Evolutionary conservation across 2,113 vertebrate species (phyloP), one percentile per base, ranked within the genome.

Genomic region (Pseudorasbora parva): DNA sequence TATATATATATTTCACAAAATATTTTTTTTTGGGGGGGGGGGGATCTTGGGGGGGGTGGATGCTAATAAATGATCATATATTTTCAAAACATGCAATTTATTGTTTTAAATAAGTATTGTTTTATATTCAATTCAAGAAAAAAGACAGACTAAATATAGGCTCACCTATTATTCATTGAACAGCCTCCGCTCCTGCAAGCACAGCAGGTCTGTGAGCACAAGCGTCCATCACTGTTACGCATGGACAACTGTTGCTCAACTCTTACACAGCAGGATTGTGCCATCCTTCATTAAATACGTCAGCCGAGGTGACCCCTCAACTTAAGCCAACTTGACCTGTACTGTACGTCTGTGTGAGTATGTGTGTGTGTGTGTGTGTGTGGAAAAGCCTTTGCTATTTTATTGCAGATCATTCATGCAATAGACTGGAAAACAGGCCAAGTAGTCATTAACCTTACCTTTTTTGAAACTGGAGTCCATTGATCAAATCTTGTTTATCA

Each of bases 231-330:
- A 23, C 19, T 33, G 68, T 66, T 21, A 71, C 21, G 41, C 37
- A 76, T 81, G 72, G 47, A 64, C 54, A 21, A 14, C 19, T 81
- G 27, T 87, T 81, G 82, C 85, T 64, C 78, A 87, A 82, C 54
- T 43, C 30, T 82, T 76, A 30, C 51, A 2, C 56, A 33, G 19
- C 49, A 25, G 49, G 17, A 78, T 83, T 72, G 47, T 79, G 57
- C 60, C 49, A 68, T 56, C 6, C 8, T n/a, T 19, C 23, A 37
- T 49, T 51, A 23, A 27, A 7, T 41, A 78, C 59, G 47, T 86
- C 69, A 76, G 25, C 27, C 2, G 5, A 68, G 47, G 57, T 75
- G 60, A 69, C 8, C 27, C 47, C 11, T 37, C 47, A 11, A 19
- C 12, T 54, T 37, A 45, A n/a, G 23, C 47, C 74, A 43, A 23